Evolutionary conservation across 92 coral and sea anemone genomes (phyloP).

Genomic region (Zoanthus solanderi): DNA sequence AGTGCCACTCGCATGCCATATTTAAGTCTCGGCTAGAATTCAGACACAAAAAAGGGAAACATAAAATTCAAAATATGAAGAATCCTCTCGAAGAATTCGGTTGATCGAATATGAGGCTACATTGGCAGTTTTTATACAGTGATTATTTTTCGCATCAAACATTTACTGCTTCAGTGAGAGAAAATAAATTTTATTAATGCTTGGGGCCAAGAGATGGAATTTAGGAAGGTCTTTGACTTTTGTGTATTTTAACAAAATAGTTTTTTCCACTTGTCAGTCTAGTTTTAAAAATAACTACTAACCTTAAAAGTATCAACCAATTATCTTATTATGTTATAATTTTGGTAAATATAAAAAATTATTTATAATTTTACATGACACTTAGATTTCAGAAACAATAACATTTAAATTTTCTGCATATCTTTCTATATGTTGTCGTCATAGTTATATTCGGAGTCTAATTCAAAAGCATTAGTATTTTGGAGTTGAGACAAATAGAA

Average conservation of each 20-base stretch:
- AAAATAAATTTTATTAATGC: slow-evolving; percentile 19
- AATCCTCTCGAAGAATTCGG: neutral
- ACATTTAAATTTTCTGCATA: slow-evolving; percentile 20
- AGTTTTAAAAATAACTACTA: neutral
- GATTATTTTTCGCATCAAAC: neutral
- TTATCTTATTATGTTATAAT: neutral
- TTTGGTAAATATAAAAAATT: neutral
- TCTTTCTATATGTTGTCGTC: neutral
- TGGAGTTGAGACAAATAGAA: neutral
- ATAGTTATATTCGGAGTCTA: neutral
- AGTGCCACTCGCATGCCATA: neutral
- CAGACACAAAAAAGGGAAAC: neutral
- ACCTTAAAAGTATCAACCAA: slow-evolving; percentile 11
- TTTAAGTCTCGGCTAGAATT: neutral
- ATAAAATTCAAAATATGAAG: neutral
- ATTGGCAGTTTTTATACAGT: neutral
- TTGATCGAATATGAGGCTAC: neutral
- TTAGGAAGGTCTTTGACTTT: neutral
- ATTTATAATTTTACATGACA: slow-evolving; percentile 6
- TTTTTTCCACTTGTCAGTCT: neutral
- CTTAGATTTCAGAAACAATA: slow-evolving; percentile 29
- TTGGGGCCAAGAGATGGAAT: slow-evolving; percentile 8
- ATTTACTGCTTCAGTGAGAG: slow-evolving; percentile 47
- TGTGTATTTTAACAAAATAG: neutral
- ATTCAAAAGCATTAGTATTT: neutral